These are phyloP conservation scores for Tor tambroides DNA, from an alignment of 2,113 vertebrate species.

Conservation along the genomic window DNA sequence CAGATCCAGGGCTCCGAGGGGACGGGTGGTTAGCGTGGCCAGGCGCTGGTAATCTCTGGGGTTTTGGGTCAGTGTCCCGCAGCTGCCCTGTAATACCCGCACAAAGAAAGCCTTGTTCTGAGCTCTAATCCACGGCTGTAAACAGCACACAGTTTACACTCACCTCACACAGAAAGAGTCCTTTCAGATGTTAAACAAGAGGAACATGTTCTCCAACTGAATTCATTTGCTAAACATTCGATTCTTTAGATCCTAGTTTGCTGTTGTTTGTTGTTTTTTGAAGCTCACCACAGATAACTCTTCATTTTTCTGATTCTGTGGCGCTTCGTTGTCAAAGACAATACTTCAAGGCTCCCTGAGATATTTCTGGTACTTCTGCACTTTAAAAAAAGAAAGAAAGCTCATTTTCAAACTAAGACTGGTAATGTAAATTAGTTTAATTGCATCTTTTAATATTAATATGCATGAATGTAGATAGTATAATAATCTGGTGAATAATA, in stretches of 20 bases:
- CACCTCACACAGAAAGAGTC: neutral
- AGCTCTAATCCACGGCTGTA: constrained; percentile 12
- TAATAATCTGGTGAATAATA: neutral
- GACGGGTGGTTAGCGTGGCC: neutral
- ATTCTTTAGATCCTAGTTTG: neutral
- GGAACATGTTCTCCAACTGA: neutral
- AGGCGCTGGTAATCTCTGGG: constrained; percentile 6
- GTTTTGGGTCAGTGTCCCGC: constrained; percentile 4
- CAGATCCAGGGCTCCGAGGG: neutral
- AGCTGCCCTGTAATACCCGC: neutral
- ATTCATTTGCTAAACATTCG: neutral
- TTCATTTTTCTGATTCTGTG: neutral
- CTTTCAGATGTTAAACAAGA: neutral
- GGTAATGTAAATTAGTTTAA: neutral
- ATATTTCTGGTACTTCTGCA: too few relatives aligned
- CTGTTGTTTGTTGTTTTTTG: too few relatives aligned
- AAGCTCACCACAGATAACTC: neutral
- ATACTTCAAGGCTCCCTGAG: too few relatives aligned
- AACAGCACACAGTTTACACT: neutral
- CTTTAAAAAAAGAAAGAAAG: too few relatives aligned
- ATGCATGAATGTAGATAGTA: neutral
- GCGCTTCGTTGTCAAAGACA: too few relatives aligned
- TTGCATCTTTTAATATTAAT: neutral
- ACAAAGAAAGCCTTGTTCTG: constrained; percentile 40
- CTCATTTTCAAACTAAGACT: neutral